Base-by-base conservation (phyloP, 2,113 vertebrate species). In the Aegithalos caudatus region DNA sequence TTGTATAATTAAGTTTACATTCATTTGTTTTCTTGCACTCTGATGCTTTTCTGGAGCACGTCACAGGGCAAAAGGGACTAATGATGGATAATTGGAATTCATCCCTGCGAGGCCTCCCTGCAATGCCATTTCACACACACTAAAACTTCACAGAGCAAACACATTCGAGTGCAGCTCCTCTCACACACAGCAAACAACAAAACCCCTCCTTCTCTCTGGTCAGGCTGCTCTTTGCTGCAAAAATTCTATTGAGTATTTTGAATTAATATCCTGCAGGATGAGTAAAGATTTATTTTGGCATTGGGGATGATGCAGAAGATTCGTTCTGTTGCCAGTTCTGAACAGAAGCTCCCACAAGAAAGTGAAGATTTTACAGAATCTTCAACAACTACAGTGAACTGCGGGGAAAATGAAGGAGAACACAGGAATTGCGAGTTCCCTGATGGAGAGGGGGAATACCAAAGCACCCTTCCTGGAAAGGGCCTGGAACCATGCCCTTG, bases 1-100 rank as follows among this genome's bases (percentile, higher is more conserved):
- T 85, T 90, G 73, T 54, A 53, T 87, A 62, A 95, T 97, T 90
- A 85, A 94, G 90, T 97, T 96, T 94, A 77, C 61, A 66, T 57
- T 90, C 22, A 20, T 81, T 79, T 70, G 44, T 96, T 97, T 96
- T 94, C 78, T 57, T 85, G 82, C 67, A 81, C 50, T 91, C 69
- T 44, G 70, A 25, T 94, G 88, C 86, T 95, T 96, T 94, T 81
- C 83, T 78, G 87, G 57, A 96, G 78, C 53, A 83, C 4, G 1
- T 89, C 95, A 88, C 42, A 53, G 81, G 82, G 93, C 94, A 95
- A 64, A 91, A 95, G 92, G 58, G 90, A 94, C 71, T 51, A 51
- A 92, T 89, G 76, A 88, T 71, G 93, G 93, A 84, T 88, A 85
- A 91, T 61, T 76, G 40, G 56, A 79, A 69, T 25, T 45, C 40